phyloP scores from a whole-genome alignment of 2,797 vertebrate species.

The Muraenolepis orangiensis region DNA sequence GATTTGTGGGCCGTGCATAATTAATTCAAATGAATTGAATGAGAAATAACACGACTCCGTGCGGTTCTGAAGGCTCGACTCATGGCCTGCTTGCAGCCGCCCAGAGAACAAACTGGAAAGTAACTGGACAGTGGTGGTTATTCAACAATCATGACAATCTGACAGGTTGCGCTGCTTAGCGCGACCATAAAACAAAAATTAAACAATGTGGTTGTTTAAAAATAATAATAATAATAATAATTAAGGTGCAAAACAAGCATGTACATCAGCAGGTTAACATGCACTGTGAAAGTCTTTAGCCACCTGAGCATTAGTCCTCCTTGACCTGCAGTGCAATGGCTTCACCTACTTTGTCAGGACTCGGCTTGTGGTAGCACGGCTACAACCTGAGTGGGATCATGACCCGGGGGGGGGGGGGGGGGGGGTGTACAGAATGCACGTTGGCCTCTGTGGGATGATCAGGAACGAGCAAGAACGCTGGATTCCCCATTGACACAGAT shows the following conservation, averaged over 20 bases:
- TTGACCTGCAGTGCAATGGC: background rate
- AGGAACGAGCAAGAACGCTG: background rate
- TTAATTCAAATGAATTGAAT: background rate
- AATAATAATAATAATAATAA: too few relatives aligned
- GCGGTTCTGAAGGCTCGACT: constrained; percentile 27
- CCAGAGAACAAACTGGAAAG: background rate
- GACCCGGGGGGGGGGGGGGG: too few relatives aligned
- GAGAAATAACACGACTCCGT: background rate
- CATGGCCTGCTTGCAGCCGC: constrained; percentile 5
- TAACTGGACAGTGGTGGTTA: background rate
- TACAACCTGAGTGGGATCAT: background rate
- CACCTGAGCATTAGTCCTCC: background rate
- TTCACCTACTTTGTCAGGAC: background rate
- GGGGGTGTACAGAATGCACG: background rate
- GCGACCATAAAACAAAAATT: background rate
- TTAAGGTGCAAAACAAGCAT: background rate
- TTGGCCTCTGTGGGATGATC: too few relatives aligned
- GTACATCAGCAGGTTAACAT: background rate
- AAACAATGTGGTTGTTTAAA: too few relatives aligned
- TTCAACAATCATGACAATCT: background rate
- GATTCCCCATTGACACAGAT: background rate
- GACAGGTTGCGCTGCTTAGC: background rate
- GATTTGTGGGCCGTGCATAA: background rate
- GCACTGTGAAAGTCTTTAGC: background rate
- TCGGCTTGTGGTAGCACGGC: background rate